Evolutionary conservation across 1,140 invertebrate genomes (phyloP), one percentile per base, ranked within the genome.

Genomic region (Lepidostoma basale): DNA sequence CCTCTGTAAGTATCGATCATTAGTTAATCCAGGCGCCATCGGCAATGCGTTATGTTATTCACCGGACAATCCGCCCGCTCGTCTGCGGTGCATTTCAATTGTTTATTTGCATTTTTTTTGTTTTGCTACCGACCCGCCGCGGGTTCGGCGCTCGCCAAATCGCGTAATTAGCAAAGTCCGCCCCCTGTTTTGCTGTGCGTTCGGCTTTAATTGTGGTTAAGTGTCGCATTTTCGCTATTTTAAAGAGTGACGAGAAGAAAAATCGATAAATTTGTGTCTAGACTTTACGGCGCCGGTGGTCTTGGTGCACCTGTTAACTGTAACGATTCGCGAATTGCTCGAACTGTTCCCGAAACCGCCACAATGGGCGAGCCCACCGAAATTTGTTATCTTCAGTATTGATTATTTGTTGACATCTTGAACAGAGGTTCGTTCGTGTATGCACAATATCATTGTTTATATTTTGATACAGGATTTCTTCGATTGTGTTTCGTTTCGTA

Each of bases 231-330:
- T 8, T 36, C 6, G 33, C 6, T 36, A 36, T 36, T 36, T n/a
- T n/a, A n/a, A n/a, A n/a, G n/a, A n/a, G n/a, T n/a, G n/a, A n/a
- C n/a, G n/a, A n/a, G n/a, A n/a, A n/a, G 22, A 16, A 54, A 52
- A 64, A 64, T 64, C 62, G 45, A 64, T 64, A 64, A 23, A 52
- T 64, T n/a, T 44, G 9, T n/a, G 62, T 64, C 62, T 64, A 64
- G 62, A 64, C 62, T 64, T 14, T 2, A 20, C 18, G 62, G 62
- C 62, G 62, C 62, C 62, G 59, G 40, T 25, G 33, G 9, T 28
- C 9, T 10, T n/a, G 14, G 36, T 54, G 62, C 62, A 64, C 62
- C 62, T 64, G 62, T 64, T n/a, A n/a, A n/a, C n/a, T 64, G 62
- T 47, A 22, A 33, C 9, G 23, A 8, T 9, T 14, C 36, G 52